phyloP scores from a whole-genome alignment of 2,888 invertebrate genomes.

The Pollenia griseotomentosa region DNA sequence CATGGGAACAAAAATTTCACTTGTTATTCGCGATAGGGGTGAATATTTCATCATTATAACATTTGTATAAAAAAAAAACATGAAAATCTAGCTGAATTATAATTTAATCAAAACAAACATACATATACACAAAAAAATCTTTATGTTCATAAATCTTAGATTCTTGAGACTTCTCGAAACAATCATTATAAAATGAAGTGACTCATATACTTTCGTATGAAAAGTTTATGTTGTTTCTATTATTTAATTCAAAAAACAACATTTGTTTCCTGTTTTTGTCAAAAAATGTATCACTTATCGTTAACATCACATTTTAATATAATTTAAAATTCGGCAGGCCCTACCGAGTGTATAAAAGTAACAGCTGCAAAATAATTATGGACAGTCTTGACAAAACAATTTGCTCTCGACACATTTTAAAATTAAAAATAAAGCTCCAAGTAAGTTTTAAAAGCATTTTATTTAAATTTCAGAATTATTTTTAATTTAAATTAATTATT shows the following conservation, averaged over 20 bases:
- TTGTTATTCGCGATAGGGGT: no score
- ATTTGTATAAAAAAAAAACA: no score
- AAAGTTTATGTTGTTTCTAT: background rate
- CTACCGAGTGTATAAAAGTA: slow-evolving; percentile 23
- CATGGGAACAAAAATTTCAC: no score
- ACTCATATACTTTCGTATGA: background rate
- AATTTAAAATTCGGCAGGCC: background rate
- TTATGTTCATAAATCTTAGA: no score
- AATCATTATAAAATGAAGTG: background rate
- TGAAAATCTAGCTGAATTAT: no score
- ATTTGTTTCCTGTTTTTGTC: background rate
- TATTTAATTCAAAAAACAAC: background rate
- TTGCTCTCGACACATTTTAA: background rate
- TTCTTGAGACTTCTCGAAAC: background rate
- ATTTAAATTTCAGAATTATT: background rate
- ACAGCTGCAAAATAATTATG: background rate
- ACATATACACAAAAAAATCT: no score
- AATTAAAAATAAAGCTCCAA: background rate
- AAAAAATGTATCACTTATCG: slow-evolving; percentile 7
- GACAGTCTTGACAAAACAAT: slow-evolving; percentile 4
- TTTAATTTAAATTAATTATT: background rate
- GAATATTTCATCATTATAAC: no score
- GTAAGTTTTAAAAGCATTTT: slow-evolving; percentile 2
- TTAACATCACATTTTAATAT: slow-evolving; percentile 9
- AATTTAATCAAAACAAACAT: no score